Conservation (phyloP, 2,797 vertebrate species). For the Clarias laeviceps region DNA sequence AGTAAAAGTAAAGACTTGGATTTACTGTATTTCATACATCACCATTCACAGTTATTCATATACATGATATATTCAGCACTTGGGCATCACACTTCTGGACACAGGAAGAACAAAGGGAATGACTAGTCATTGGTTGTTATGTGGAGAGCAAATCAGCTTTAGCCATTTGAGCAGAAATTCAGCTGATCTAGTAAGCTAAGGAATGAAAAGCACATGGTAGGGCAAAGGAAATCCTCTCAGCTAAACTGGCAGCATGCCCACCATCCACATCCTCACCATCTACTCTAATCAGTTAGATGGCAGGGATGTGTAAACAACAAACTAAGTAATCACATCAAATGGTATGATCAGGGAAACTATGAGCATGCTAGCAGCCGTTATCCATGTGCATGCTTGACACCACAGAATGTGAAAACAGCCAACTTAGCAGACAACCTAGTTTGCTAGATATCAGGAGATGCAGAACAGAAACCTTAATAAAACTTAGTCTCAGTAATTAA, state of each 20-base stretch:
- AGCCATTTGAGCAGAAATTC: background rate
- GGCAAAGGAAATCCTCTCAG: background rate
- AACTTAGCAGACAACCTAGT: background rate
- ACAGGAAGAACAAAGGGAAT: background rate
- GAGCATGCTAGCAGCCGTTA: background rate
- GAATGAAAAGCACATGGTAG: background rate
- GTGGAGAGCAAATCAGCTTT: background rate
- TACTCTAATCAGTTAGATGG: constrained; percentile 2
- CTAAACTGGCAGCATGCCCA: background rate
- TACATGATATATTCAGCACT: background rate
- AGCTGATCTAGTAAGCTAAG: background rate
- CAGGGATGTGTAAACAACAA: background rate
- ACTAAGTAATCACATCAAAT: background rate
- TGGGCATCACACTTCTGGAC: background rate
- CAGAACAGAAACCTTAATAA: background rate
- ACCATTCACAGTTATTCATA: background rate
- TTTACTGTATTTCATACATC: background rate
- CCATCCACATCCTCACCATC: background rate
- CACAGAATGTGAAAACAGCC: background rate
- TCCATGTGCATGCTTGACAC: background rate
- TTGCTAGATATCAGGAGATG: background rate
- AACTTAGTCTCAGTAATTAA: background rate
- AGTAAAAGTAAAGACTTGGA: background rate
- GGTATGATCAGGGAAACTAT: background rate
- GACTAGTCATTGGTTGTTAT: background rate